Base-by-base conservation (phyloP, 2,888 invertebrate genomes). In the Tetheella fluctuosa region DNA sequence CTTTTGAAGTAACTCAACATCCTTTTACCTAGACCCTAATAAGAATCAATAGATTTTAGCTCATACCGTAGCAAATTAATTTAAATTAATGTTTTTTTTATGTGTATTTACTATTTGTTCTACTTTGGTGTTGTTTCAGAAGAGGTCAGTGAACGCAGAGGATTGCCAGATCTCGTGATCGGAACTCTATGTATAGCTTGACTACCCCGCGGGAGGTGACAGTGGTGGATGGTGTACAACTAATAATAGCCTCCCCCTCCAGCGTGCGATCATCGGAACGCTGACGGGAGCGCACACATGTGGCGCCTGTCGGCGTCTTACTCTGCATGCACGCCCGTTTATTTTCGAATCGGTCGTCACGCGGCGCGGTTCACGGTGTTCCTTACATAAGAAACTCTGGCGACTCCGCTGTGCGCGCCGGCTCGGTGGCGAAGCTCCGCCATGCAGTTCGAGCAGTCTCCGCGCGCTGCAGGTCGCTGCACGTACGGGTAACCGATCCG, bases 141-240 rank as follows among this genome's bases (percentile, higher is more conserved):
- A 74, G 76, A 77, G 91, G 90, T 93, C 92, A 90, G 81, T 90
- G 92, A 91, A 91, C 92, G 91, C 83, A 72, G 80, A 83, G 85
- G 89, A 90, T 89, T 83, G 89, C 89, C 89, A 91, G 91, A 90
- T 85, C 89, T 85, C 81, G 83, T 83, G 90, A 89, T 88, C 83
- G 80, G 80, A 84, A 86, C 92, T 48, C 48, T 91, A 91, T 91
- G 92, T 91, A 89, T 93, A 93, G 91, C 85, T 77, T 77, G 84
- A 86, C 89, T 89, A 90, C 91, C 91, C 91, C 81, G 91, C 92
- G 91, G 92, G 92, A 93, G 92, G 92, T 91, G 92, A 91, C 92
- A 91, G 91, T 91, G 91, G 92, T 93, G 88, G 91, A 91, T 91
- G 91, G 89, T 89, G 88, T 84, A 77, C 82, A 76, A 91, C 91